Evolutionary conservation across 1,140 invertebrate species (phyloP).

Genomic region (Camponotus floridanus): DNA sequence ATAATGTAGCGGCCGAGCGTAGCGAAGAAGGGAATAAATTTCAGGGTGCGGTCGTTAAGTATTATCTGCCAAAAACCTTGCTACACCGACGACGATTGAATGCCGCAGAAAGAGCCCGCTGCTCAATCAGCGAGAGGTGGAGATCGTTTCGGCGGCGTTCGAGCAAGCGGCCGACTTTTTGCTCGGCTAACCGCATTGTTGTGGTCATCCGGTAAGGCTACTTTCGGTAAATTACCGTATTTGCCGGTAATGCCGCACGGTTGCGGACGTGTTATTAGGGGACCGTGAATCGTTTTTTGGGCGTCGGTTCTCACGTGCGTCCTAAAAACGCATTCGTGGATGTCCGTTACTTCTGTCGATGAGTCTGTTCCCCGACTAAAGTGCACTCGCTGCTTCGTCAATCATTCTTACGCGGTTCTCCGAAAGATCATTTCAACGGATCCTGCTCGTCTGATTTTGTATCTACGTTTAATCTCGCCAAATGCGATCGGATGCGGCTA

Average conservation of each 20-base stretch:
- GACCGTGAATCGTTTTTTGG: constrained; percentile 44
- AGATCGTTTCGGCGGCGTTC: constrained; percentile 56
- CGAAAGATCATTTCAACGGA: background rate
- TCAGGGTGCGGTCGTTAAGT: constrained; percentile 58
- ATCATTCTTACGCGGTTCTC: background rate
- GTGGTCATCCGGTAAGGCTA: constrained; percentile 64
- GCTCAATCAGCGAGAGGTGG: constrained; percentile 30
- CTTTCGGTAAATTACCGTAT: constrained; percentile 74
- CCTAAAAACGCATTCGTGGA: constrained; percentile 48
- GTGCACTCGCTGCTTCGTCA: background rate
- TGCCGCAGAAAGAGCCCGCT: background rate
- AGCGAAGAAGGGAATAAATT: constrained; percentile 55
- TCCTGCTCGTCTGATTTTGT: background rate
- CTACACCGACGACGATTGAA: constrained; percentile 45
- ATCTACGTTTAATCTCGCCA: background rate
- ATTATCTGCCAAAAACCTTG: constrained; percentile 37
- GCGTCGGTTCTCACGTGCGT: constrained; percentile 60
- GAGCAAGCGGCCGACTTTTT: constrained; percentile 66
- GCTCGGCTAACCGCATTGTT: constrained; percentile 68
- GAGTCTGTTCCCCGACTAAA: constrained; percentile 1
- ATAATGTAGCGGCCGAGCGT: constrained; percentile 35
- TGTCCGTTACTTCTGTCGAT: constrained; percentile 54
- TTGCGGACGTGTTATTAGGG: constrained; percentile 65
- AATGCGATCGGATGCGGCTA: background rate
- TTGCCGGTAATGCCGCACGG: constrained; percentile 67